phyloP scores from a whole-genome alignment of 2,888 invertebrate species.

The Chymomyza caudatula region DNA sequence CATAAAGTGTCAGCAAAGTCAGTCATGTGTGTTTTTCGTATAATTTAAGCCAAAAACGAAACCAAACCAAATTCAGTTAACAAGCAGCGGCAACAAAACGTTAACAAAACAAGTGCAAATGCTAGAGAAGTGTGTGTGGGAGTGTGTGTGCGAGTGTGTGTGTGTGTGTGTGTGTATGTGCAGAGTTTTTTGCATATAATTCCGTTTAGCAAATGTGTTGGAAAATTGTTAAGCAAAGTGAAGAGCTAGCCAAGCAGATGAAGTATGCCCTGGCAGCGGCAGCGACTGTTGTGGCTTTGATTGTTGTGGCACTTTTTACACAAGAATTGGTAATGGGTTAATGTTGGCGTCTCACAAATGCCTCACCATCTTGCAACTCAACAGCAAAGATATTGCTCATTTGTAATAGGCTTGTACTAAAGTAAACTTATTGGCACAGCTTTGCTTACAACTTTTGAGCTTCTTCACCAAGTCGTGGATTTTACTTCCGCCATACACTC shows the following conservation, averaged over 20 bases:
- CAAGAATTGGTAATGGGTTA: neutral
- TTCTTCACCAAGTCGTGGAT: constrained; percentile 36
- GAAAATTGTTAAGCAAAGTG: constrained; percentile 63
- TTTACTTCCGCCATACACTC: constrained; percentile 56
- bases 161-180: neutral
- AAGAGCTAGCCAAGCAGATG: constrained; percentile 29
- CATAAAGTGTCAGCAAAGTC: constrained; percentile 59
- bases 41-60: constrained; percentile 32
- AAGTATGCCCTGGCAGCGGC: neutral
- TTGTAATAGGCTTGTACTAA: constrained; percentile 23
- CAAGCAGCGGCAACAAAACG: neutral
- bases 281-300: too few relatives aligned
- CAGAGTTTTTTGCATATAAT: constrained; percentile 53
- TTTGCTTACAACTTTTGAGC: constrained; percentile 53
- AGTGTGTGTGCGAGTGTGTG: neutral
- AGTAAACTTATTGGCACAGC: neutral
- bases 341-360: neutral
- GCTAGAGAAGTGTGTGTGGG: too few relatives aligned
- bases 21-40: constrained; percentile 59
- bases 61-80: constrained; percentile 36
- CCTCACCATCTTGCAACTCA: neutral
- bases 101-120: constrained; percentile 2
- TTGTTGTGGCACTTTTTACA: too few relatives aligned
- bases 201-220: constrained; percentile 71
- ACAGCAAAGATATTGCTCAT: neutral